Evolutionary conservation across 2,113 vertebrate genomes (phyloP).

Genomic region (Tachysurus vachellii): DNA sequence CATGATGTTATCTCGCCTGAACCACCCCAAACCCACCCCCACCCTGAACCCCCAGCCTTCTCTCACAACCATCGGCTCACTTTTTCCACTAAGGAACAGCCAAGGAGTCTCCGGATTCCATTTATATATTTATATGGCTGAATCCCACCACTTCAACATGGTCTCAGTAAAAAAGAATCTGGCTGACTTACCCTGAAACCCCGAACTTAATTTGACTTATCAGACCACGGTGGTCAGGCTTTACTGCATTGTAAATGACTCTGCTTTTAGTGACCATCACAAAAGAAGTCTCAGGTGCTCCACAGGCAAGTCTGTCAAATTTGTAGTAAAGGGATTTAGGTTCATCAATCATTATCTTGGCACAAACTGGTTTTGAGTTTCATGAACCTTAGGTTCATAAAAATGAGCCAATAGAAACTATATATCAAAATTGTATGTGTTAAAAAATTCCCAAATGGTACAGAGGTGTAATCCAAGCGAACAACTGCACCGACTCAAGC

Average conservation of each 20-base stretch:
- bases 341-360: not conserved
- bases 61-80: constrained; percentile 38
- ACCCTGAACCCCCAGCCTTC: not conserved
- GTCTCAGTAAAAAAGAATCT: constrained; percentile 27
- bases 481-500: not conserved
- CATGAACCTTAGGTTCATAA: not conserved
- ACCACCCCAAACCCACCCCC: not conserved
- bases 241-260: not conserved
- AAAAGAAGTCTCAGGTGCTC: not conserved
- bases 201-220: not conserved
- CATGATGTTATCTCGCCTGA: constrained; percentile 15
- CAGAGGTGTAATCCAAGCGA: not conserved
- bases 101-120: constrained; percentile 33
- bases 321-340: not conserved
- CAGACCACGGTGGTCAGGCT: not conserved
- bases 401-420: not conserved
- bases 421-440: not conserved
- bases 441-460: not conserved
- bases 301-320: not conserved
- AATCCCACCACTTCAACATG: constrained; percentile 4
- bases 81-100: constrained; percentile 52
- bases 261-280: not conserved
- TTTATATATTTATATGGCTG: constrained; percentile 27
- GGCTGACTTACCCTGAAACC: not conserved
- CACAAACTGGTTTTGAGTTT: not conserved